phyloP scores from a whole-genome alignment of 2,888 invertebrate species.

The Microchrysa polita region DNA sequence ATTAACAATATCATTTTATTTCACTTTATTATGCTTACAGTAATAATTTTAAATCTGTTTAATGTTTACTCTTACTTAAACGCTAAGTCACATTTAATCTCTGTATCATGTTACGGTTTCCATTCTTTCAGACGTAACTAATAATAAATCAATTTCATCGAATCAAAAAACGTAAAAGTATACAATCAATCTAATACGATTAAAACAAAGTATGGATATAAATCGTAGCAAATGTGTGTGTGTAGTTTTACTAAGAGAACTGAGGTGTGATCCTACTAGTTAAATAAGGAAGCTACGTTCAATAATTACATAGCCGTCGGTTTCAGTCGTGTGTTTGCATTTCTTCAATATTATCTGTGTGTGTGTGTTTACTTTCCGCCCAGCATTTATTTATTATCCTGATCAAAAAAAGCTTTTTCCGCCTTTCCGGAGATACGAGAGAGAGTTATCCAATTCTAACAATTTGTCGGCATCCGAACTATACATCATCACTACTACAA shows the following conservation, averaged over 20 bases:
- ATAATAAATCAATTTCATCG: background rate
- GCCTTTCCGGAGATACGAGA: background rate
- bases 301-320: slow-evolving; percentile 4
- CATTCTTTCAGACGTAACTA: slow-evolving; percentile 9
- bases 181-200: background rate
- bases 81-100: slow-evolving; percentile 22
- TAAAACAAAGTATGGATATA: background rate
- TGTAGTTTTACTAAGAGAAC: slow-evolving; percentile 9
- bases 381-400: background rate
- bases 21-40: background rate
- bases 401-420: background rate
- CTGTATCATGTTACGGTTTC: slow-evolving; percentile 23
- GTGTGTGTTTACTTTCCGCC: too few relatives aligned
- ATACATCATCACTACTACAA: background rate
- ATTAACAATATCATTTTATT: slow-evolving; percentile 11
- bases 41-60: background rate
- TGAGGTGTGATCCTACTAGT: slow-evolving; percentile 4
- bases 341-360: too few relatives aligned
- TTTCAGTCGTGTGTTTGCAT: background rate
- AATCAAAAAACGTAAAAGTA: slow-evolving; percentile 3
- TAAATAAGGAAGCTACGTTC: slow-evolving; percentile 10
- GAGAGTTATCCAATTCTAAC: background rate
- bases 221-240: background rate
- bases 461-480: background rate
- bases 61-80: slow-evolving; percentile 16